Evolutionary conservation across 2,113 vertebrate species (phyloP).

Genomic region (Casuarius casuarius): DNA sequence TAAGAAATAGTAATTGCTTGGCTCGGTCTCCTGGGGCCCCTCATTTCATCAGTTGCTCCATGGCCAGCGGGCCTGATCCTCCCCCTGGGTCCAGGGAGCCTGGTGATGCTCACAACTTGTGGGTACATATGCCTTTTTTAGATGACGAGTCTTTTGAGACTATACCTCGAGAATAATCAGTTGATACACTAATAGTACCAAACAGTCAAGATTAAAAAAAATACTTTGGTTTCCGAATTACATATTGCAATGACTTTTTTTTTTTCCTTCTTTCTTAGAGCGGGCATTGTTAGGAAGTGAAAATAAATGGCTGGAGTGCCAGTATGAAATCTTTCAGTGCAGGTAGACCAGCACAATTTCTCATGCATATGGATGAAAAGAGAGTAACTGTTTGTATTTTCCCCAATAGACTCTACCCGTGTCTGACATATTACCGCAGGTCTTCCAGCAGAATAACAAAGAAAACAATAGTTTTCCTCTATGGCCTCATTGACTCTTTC

Average conservation of each 20-base stretch:
- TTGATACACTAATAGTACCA: neutral
- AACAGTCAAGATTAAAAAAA: neutral
- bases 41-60: neutral
- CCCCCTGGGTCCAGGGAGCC: fast-evolving
- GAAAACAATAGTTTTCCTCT: constrained; percentile 55
- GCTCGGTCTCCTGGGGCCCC: neutral
- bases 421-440: constrained; percentile 8
- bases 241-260: neutral
- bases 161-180: neutral
- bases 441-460: constrained; percentile 54
- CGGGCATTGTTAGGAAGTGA: neutral
- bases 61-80: neutral
- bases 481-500: constrained; percentile 26
- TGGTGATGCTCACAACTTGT: fast-evolving
- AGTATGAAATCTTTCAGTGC: neutral
- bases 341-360: neutral
- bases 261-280: neutral
- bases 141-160: neutral
- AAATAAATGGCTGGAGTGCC: neutral
- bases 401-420: neutral
- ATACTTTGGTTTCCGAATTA: neutral
- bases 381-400: constrained; percentile 44
- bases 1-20: neutral
- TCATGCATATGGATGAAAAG: constrained; percentile 43
- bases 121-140: neutral